Evolutionary conservation across 2,797 vertebrate species (phyloP).

Genomic region (Halcyon leucocephala): DNA sequence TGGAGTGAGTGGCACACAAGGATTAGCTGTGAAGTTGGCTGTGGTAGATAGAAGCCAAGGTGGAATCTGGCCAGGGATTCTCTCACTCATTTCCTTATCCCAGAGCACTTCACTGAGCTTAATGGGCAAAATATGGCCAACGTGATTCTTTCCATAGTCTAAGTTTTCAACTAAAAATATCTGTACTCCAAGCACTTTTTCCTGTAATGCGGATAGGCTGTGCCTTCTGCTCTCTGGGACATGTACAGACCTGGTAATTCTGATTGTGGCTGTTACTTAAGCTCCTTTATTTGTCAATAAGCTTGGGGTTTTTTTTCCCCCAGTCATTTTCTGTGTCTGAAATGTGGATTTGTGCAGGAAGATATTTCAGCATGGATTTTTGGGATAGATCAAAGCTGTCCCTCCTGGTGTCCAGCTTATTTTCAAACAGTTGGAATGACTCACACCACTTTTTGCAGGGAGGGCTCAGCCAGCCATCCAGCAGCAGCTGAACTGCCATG

Average conservation of each 20-base stretch:
- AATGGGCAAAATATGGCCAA: conserved; percentile 22
- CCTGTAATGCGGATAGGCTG: background rate
- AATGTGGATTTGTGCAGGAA: background rate
- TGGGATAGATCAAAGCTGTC: background rate
- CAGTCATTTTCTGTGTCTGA: background rate
- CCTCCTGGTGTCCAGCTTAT: background rate
- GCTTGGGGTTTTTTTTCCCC: background rate
- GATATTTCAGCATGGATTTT: background rate
- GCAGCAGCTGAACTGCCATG: background rate
- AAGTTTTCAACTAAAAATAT: conserved; percentile 40
- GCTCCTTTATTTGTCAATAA: background rate
- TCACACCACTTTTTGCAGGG: background rate
- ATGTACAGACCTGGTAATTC: background rate
- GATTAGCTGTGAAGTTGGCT: background rate
- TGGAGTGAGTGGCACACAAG: background rate
- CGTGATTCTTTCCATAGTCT: conserved; percentile 26
- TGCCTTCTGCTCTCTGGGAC: background rate
- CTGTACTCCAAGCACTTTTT: background rate
- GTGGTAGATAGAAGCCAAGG: background rate
- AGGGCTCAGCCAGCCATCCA: background rate
- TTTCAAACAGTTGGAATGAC: background rate
- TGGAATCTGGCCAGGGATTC: conserved; percentile 53
- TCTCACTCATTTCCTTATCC: conserved; percentile 43
- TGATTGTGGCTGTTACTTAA: background rate
- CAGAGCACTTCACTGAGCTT: conserved; percentile 23